Base-by-base conservation (phyloP, 2,888 invertebrate species). In the Euclidia mi region DNA sequence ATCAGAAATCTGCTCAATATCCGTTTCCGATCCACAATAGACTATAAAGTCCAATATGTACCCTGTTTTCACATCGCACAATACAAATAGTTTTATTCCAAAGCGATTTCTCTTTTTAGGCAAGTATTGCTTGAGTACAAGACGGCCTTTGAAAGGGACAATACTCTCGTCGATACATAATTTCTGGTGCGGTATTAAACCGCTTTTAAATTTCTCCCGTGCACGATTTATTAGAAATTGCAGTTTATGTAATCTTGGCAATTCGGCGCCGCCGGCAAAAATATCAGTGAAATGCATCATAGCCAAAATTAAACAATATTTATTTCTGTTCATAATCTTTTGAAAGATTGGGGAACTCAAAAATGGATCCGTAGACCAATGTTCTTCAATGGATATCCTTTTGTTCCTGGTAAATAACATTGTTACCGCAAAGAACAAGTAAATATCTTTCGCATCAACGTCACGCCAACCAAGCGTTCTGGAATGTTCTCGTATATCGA, bases 21-120 rank as follows among this genome's bases (percentile, higher is more conserved):
- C 55, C 12, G 68, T 71, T 42, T 57, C 47, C 9, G 47, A 12
- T 10, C 70, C 67, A 56, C 66, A 63, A 42, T 71, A 70, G 6
- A 71, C 53, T 18, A 71, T 62, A 37, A 72, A 72, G 66, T 67
- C 71, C 9, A 71, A 14, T 12, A 69, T 65, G 44, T 41, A 44
- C 7, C 61, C 59, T 1, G 66, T 62, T 46, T 62, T 7, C 1
- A 71, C 65, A 52, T 76, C 68, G 51, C 69, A 66, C 20, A 62
- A 48, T 2, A 65, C 57, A 41, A 66, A 70, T 15, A 63, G 6
- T 34, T 66, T 66, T 12, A 65, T 62, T 9, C 62, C 63, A 31
- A 70, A 61, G 42, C 67, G 42, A 35, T 64, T 65, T 6, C 63
- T 51, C 35, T 73, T 70, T 38, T 63, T 65, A 3, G 65, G 71